Base-by-base conservation (phyloP, 2,113 vertebrate species). In the Callipepla californica region DNA sequence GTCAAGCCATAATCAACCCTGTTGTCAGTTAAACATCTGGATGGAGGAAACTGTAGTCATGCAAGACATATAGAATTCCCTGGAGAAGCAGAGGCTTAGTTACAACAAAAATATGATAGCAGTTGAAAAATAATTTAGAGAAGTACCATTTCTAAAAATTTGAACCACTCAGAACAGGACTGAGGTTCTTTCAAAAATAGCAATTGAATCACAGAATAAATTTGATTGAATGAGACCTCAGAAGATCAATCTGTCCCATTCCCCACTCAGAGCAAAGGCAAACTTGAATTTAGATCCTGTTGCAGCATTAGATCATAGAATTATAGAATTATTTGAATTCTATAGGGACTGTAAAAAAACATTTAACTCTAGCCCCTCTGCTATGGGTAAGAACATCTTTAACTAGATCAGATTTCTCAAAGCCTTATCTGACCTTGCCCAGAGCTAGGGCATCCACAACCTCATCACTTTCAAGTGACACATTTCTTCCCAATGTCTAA, bases 91-190 rank as follows among this genome's bases (percentile, higher is more conserved):
- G 3, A 62, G 44, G 51, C 6, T 6, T 15, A n/a, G 2, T 2
- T 68, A 6, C 25, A 83, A 6, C 13, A 26, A 69, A 58, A 28
- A 63, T 40, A 14, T 87, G 28, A 67, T 20, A 28, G 0, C 40
- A 23, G 19, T 42, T 28, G 8, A 5, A 70, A 59, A 76, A 57
- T 4, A 3, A 5, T 82, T 34, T 36, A 15, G 38, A 72, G 42
- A 88, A 59, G 21, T 47, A 26, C 4, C 6, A 72, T 75, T 79
- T 79, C 55, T 62, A 36, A 47, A 72, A 75, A 88, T 28, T 0
- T 13, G 11, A 76, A 85, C 40, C 3, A 51, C 3, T 5, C 13
- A 84, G 15, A 75, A 3, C 0, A 2, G 70, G 38, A 5, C 3
- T 78, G 23, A 34, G 5, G 34, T 72, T 78, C 28, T 48, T 45